Percentiles rank a stretch among this genome's conserved stretches.
Evolutionary conservation across 2,888 invertebrate genomes (phyloP).

Genomic region (Yponomeuta malinellus): DNA sequence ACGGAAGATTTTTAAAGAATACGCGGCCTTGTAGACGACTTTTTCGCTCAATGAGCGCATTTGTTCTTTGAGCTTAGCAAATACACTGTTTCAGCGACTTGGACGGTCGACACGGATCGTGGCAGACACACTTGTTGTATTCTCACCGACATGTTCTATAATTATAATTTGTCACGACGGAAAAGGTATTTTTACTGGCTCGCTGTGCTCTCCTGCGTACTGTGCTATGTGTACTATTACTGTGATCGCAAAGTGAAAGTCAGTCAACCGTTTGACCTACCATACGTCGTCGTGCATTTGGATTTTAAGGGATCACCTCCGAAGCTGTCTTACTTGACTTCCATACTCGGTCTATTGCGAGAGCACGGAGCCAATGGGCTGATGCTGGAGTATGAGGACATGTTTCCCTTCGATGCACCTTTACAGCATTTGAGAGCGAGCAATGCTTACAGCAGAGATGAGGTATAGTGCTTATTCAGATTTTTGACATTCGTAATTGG

Average conservation of each 20-base stretch:
- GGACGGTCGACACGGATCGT: too few relatives aligned
- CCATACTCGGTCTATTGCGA: slow-evolving; percentile 77
- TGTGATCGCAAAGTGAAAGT: neutral
- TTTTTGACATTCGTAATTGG: too few relatives aligned
- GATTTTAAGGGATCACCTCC: slow-evolving; percentile 83
- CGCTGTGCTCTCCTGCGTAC: neutral
- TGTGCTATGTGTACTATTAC: neutral
- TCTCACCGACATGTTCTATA: neutral
- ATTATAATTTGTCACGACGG: neutral
- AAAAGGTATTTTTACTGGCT: neutral
- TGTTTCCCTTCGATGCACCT: slow-evolving; percentile 84
- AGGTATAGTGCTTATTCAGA: slow-evolving; percentile 35
- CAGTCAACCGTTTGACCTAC: neutral
- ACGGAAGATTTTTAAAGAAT: too few relatives aligned
- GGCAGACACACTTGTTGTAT: neutral
- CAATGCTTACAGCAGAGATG: slow-evolving; percentile 76
- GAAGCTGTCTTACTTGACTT: slow-evolving; percentile 75
- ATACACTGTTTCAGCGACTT: too few relatives aligned
- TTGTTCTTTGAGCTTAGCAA: too few relatives aligned
- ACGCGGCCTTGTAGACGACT: too few relatives aligned
- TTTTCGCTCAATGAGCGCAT: too few relatives aligned
- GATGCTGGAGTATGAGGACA: slow-evolving; percentile 90
- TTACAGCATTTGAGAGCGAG: slow-evolving; percentile 76
- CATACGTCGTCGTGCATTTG: slow-evolving; percentile 10
- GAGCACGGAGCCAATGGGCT: slow-evolving; percentile 84